Conservation (phyloP, 1,140 invertebrate species). For the Tribolium madens region DNA sequence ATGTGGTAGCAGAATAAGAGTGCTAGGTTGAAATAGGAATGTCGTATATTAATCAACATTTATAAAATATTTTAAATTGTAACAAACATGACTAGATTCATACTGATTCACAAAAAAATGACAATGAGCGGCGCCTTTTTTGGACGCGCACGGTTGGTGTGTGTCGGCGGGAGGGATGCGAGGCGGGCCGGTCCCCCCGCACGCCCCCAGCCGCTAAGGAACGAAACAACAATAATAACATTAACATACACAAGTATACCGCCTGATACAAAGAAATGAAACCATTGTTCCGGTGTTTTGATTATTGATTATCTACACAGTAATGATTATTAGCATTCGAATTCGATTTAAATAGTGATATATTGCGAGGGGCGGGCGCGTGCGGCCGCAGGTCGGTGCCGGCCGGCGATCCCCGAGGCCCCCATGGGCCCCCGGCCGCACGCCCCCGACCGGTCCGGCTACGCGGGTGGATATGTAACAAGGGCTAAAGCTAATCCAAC, state of each 20-base stretch:
- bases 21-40: slow-evolving; percentile 65
- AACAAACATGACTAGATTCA: slow-evolving; percentile 68
- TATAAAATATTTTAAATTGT: slow-evolving; percentile 68
- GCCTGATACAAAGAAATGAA: slow-evolving; percentile 59
- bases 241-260: slow-evolving; percentile 62
- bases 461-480: slow-evolving; percentile 66
- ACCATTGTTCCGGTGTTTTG: slow-evolving; percentile 57
- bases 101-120: slow-evolving; percentile 67
- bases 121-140: slow-evolving; percentile 62
- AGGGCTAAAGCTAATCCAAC: slow-evolving; percentile 67
- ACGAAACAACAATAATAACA: slow-evolving; percentile 62
- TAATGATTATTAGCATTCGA: slow-evolving; percentile 65
- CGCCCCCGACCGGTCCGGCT: slow-evolving; percentile 60
- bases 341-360: slow-evolving; percentile 64
- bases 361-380: slow-evolving; percentile 61
- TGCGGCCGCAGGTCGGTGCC: slow-evolving; percentile 43
- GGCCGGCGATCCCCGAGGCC: slow-evolving; percentile 37
- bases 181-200: slow-evolving; percentile 53
- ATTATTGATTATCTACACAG: slow-evolving; percentile 67
- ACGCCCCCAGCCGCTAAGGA: slow-evolving; percentile 50
- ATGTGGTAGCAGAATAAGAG: slow-evolving; percentile 6
- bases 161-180: slow-evolving; percentile 48
- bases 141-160: slow-evolving; percentile 58
- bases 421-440: slow-evolving; percentile 55
- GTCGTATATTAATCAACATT: slow-evolving; percentile 68